Base-by-base conservation (phyloP, 2,888 invertebrate species). In the Spicauda simplicius region DNA sequence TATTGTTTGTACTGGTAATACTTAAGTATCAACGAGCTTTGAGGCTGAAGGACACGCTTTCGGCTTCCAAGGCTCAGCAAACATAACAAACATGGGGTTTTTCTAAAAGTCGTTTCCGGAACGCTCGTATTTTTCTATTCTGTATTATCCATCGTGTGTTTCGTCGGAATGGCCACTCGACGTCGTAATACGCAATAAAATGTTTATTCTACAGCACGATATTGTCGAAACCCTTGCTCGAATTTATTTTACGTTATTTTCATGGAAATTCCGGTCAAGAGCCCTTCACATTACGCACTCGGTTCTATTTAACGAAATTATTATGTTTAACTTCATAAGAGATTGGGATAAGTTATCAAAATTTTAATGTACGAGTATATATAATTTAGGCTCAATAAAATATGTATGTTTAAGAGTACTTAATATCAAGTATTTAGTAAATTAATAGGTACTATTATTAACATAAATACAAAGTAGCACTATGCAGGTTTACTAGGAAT, bases 161-260 rank as follows among this genome's bases (percentile, higher is more conserved):
- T 61, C 66, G 48, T 61, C 66, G 48, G 60, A 67, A 57, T 52
- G 41, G 56, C 61, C 55, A 37, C 61, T 64, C 56, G 25, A 19
- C 41, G 41, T 50, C 61, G 61, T 61, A 67, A 67, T 67, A 61
- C 56, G 61, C 61, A 67, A 52, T 67, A 61, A 61, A 67, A 67
- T 67, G 67, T 67, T 67, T 67, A 67, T 67, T 67, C 67, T 67
- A 61, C 20, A 52, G 67, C 25, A 52, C 56, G 41, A 67, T 61
- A 61, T 56, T 67, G 67, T 67, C 67, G 56, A 61, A 67, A 52
- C 61, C 67, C 61, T 67, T 61, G 67, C 56, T 56, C 55, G 67
- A 67, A 67, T 67, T 67, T 67, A 67, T 67, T 67, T 67, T 67
- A 61, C 56, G 56, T 61, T 67, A 67, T 67, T 67, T 67, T 56